Base-by-base conservation (phyloP, 2,797 vertebrate species). In the Pristis pectinata region DNA sequence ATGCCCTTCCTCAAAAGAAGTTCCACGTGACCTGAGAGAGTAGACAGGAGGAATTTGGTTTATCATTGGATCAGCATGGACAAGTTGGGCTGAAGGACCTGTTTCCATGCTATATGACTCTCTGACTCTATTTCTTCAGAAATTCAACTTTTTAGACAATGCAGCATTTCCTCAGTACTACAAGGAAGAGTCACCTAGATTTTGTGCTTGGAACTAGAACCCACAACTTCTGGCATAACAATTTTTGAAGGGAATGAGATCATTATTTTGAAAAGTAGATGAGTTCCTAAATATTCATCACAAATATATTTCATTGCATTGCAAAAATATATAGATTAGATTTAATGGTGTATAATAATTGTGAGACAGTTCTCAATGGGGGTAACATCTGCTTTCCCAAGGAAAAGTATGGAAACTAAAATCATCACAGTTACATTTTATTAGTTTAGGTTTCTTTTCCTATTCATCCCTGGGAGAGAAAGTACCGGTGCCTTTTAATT, bases 271-370 rank as follows among this genome's bases (percentile, higher is more conserved):
- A 93, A 34, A 93, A 53, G 27, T 53, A 49, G 41, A 34, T 15
- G 5, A 49, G 41, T 37, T 53, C 67, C 34, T 44, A 93, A 93
- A 74, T 93, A 93, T 74, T 93, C 49, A 92, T 74, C 72, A 74
- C 11, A 30, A 49, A 70, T 93, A 37, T 37, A 67, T 7, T 2
- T 94, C 72, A 94, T 61, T 74, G 27, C 70, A 53, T 6, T 74
- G 67, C 30, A 93, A 72, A 93, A 30, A 4, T 34, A 93, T 93
- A 30, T 53, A 19, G 44, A 15, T 15, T n/a, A 8, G 44, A 22
- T 34, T 34, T 49, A 94, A 74, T 94, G 70, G 27, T 27, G 34
- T 56, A 92, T 56, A 56, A 76, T 94, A 10, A 91, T 30, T 41
- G 34, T 91, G n/a, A 41, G 34, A 8, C 61, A 19, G 22, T 27